Conservation (phyloP, 2,797 vertebrate species). For the Chaunax sp. region DNA sequence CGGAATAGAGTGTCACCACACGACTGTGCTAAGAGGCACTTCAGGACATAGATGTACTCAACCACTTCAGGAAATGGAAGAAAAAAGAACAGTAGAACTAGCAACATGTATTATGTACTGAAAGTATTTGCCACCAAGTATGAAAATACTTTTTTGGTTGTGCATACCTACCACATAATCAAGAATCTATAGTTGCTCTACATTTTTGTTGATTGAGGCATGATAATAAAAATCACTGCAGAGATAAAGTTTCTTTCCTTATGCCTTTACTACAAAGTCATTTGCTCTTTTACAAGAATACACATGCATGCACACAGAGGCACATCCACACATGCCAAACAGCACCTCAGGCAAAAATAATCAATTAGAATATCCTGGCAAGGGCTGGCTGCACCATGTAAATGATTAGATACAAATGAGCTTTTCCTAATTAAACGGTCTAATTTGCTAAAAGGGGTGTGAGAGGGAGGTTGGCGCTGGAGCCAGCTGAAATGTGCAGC, state of each 20-base stretch:
- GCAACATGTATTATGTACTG: neutral
- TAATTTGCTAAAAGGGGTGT: slow-evolving; percentile 83
- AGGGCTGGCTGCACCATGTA: slow-evolving; percentile 81
- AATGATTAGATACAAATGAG: slow-evolving; percentile 86
- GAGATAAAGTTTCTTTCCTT: slow-evolving; percentile 52
- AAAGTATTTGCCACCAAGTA: slow-evolving; percentile 37
- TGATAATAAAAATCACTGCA: slow-evolving; percentile 28
- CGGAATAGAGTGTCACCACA: slow-evolving; percentile 36
- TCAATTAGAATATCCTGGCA: slow-evolving; percentile 83
- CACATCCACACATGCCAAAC: slow-evolving; percentile 39
- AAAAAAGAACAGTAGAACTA: slow-evolving; percentile 23
- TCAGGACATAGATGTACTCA: slow-evolving; percentile 25
- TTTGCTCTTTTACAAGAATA: slow-evolving; percentile 55
- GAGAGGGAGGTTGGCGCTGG: slow-evolving; percentile 58
- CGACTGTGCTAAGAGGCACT: slow-evolving; percentile 56
- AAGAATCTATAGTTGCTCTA: slow-evolving; percentile 4
- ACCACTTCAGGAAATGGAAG: slow-evolving; percentile 29
- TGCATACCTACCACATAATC: neutral
- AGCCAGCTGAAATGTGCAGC: slow-evolving; percentile 62
- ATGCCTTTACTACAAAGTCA: slow-evolving; percentile 62
- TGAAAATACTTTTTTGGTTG: slow-evolving; percentile 28
- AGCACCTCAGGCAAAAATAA: slow-evolving; percentile 82
- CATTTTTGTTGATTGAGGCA: slow-evolving; percentile 10
- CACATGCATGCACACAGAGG: slow-evolving; percentile 24
- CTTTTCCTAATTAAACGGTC: slow-evolving; percentile 84